phyloP scores from a whole-genome alignment of 2,888 invertebrate species.

The Macroteleia sp. region DNA sequence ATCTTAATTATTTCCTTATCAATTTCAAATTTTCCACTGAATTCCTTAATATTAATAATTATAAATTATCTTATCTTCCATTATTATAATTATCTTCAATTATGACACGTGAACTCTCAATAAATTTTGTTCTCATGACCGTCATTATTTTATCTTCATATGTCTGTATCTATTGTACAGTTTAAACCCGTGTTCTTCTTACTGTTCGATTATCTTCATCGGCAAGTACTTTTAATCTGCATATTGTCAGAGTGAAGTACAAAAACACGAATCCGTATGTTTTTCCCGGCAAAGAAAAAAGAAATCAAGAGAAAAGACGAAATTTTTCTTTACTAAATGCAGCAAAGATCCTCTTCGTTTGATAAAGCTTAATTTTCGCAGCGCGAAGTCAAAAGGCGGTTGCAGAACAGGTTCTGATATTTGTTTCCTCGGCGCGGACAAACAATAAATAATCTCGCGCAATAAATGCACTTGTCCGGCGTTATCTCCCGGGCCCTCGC shows the following conservation, averaged over 20 bases:
- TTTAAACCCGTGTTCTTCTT: too few relatives aligned
- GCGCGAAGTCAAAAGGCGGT: constrained; percentile 46
- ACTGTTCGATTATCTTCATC: constrained; percentile 19
- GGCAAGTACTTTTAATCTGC: constrained; percentile 8
- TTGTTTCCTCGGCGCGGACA: constrained; percentile 54
- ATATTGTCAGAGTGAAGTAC: constrained; percentile 7
- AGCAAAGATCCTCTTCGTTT: constrained; percentile 17
- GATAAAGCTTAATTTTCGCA: constrained; percentile 53
- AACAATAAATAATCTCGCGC: constrained; percentile 65
- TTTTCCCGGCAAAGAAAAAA: not conserved
- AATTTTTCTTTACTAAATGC: constrained; percentile 9
- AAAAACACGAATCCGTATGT: constrained; percentile 7
- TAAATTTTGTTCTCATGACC: too few relatives aligned
- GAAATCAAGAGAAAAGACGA: not conserved
- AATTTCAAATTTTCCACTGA: too few relatives aligned
- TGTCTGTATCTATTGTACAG: too few relatives aligned
- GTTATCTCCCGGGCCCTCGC: constrained; percentile 60
- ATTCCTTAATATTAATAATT: too few relatives aligned
- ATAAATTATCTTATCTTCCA: too few relatives aligned
- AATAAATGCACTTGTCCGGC: constrained; percentile 64
- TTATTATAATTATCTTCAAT: too few relatives aligned
- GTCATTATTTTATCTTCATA: too few relatives aligned
- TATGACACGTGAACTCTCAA: too few relatives aligned
- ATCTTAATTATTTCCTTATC: too few relatives aligned
- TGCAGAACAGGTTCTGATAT: constrained; percentile 59